Evolutionary conservation across 2,113 vertebrate genomes (phyloP).

Genomic region (Terrapene triunguis): DNA sequence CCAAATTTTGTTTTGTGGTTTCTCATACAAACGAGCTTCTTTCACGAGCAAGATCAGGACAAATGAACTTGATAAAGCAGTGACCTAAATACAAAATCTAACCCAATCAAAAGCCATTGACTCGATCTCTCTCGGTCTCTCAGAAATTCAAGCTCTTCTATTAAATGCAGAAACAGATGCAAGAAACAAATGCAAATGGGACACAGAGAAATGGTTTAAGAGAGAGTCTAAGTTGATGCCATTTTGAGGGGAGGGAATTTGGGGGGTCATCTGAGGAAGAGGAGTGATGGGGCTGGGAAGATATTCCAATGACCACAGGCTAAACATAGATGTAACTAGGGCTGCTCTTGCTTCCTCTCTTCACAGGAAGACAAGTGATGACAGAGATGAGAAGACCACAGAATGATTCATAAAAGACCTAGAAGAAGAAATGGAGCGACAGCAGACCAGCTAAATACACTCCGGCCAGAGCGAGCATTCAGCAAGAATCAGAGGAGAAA

Average conservation of each 20-base stretch:
- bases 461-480: background rate
- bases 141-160: background rate
- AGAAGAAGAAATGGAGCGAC: background rate
- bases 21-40: background rate
- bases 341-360: constrained; percentile 39
- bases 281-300: background rate
- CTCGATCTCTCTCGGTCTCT: background rate
- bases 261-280: background rate
- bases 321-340: constrained; percentile 5
- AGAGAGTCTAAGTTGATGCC: background rate
- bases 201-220: background rate
- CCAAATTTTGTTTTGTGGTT: background rate
- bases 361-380: constrained; percentile 56
- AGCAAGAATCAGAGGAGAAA: background rate
- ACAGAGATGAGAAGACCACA: constrained; percentile 61
- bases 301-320: background rate
- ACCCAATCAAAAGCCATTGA: background rate
- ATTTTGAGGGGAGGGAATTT: background rate
- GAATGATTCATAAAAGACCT: constrained; percentile 42
- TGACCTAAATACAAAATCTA: background rate
- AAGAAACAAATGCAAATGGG: background rate
- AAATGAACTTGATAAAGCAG: background rate
- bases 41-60: background rate
- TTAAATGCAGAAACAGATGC: background rate
- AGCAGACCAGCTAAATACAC: constrained; percentile 48